Evolutionary conservation across 2,113 vertebrate genomes (phyloP), one percentile per base, ranked within the genome.

Genomic region (Struthidea cinerea): DNA sequence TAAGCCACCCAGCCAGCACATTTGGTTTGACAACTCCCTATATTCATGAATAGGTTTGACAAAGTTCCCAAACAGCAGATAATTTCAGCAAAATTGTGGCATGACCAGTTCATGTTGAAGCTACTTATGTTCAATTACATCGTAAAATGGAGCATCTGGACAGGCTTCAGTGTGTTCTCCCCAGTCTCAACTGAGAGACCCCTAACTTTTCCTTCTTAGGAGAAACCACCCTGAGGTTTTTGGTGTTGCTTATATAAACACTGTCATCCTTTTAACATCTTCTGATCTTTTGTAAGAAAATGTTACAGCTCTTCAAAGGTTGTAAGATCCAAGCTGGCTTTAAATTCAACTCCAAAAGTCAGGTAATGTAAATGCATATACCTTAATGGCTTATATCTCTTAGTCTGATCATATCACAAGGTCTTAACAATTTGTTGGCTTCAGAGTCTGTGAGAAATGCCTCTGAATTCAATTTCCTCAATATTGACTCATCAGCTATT

Each of bases 401-500:
- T 39, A 70, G 16, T 23, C n/a, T 53, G 33, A 61, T 52, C 15
- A 4, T 26, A 86, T 30, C 68, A 60, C 11, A 74, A 71, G 2
- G 22, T 56, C 49, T 71, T 46, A 47, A 46, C 55, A 64, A 60
- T 42, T 63, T 13, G 0, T 53, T 65, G 35, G 32, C 49, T 65
- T 68, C 63, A 26, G 28, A 73, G 15, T 42, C n/a, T 56, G 16
- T 33, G 24, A 77, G 32, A 7, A 76, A 47, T 2, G 5, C 64
- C 73, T 74, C 57, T 92, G 57, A 52, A 68, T 59, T 88, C 88
- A 19, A 76, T 77, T 92, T 86, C 73, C 52, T 81, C 37, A 16
- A 9, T 57, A 63, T 46, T 91, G 20, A 53, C 22, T 76, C 28
- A 39, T 9, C 44, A 49, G 37, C 27, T 18, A 11, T 52, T 59